Percentiles rank a stretch among this genome's conserved stretches.
These are phyloP conservation scores for Hydrolagus affinis DNA, from an alignment of 2,113 vertebrate species.

Conservation along the genomic window DNA sequence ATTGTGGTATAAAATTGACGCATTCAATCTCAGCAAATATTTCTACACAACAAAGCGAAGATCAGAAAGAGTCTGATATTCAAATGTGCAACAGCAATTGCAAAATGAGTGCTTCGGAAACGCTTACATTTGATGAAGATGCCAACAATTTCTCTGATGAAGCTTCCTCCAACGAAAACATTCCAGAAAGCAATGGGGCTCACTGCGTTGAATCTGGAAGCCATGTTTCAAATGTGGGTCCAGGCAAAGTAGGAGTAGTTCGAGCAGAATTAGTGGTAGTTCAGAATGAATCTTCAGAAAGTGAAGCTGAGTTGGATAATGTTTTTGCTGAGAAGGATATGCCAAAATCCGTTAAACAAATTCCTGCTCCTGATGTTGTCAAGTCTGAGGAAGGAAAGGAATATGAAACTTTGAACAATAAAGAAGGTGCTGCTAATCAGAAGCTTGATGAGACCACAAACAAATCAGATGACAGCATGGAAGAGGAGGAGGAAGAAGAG, in stretches of 20 bases:
- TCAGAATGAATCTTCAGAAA: conserved; percentile 69
- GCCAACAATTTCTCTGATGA: neutral
- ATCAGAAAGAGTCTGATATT: conserved; percentile 1
- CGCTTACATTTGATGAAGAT: conserved; percentile 23
- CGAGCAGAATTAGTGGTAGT: conserved; percentile 61
- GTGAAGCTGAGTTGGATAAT: conserved; percentile 48
- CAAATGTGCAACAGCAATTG: conserved; percentile 36
- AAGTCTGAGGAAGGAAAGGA: conserved; percentile 33
- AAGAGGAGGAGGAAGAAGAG: conserved; percentile 46
- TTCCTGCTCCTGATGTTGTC: conserved; percentile 15
- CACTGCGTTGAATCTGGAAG: neutral
- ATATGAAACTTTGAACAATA: conserved; percentile 27
- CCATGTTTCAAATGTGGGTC: neutral
- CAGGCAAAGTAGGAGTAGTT: conserved; percentile 45
- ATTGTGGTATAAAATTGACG: conserved; percentile 40
- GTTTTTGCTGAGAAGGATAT: conserved; percentile 46
- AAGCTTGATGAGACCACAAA: neutral
- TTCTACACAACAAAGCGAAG: too few relatives aligned
- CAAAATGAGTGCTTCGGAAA: conserved; percentile 40
- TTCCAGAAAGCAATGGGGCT: neutral
- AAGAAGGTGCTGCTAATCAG: conserved; percentile 1
- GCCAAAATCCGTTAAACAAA: conserved; percentile 36
- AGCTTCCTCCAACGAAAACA: neutral
- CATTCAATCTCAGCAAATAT: neutral
- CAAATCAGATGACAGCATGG: conserved; percentile 39